Percentiles rank a stretch among this genome's conserved stretches.
These are phyloP conservation scores for Limanda limanda DNA, from an alignment of 2,113 vertebrate species.

Conservation along the genomic window DNA sequence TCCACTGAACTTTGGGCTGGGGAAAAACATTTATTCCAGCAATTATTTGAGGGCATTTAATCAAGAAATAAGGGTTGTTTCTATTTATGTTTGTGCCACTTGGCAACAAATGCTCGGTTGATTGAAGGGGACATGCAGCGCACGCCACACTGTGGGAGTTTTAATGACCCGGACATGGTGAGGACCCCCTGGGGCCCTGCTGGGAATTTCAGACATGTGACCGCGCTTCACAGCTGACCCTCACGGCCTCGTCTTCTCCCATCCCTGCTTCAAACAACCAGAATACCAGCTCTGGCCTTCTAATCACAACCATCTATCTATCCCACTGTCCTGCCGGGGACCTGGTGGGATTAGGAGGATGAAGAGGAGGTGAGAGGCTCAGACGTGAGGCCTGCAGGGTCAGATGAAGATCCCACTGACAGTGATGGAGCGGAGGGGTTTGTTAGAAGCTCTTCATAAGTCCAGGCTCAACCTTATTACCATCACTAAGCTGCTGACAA, in stretches of 20 bases:
- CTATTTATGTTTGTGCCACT: conserved; percentile 10
- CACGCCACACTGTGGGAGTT: conserved; percentile 7
- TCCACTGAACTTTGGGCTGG: conserved; percentile 94
- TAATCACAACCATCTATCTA: not conserved
- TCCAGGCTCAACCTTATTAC: not conserved
- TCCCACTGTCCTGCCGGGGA: not conserved
- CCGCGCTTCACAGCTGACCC: conserved; percentile 23
- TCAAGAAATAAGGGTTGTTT: not conserved
- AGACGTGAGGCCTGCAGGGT: conserved; percentile 23
- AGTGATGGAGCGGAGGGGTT: not conserved
- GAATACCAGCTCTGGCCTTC: conserved; percentile 2
- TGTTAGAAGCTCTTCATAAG: conserved; percentile 7
- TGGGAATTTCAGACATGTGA: conserved; percentile 70
- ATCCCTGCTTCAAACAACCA: conserved; percentile 2
- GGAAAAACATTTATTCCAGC: conserved; percentile 18
- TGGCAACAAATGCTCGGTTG: not conserved
- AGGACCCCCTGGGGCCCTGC: conserved; percentile 16
- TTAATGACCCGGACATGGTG: conserved; percentile 40
- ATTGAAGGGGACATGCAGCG: conserved; percentile 33
- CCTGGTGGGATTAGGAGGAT: not conserved
- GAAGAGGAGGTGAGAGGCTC: conserved; percentile 10
- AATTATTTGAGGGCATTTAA: too few species aligned
- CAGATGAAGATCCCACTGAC: conserved; percentile 18
- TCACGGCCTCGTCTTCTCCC: not conserved
- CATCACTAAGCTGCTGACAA: conserved; percentile 29